Evolutionary conservation across 2,888 invertebrate genomes (phyloP).

Genomic region (Torymus tubicola): DNA sequence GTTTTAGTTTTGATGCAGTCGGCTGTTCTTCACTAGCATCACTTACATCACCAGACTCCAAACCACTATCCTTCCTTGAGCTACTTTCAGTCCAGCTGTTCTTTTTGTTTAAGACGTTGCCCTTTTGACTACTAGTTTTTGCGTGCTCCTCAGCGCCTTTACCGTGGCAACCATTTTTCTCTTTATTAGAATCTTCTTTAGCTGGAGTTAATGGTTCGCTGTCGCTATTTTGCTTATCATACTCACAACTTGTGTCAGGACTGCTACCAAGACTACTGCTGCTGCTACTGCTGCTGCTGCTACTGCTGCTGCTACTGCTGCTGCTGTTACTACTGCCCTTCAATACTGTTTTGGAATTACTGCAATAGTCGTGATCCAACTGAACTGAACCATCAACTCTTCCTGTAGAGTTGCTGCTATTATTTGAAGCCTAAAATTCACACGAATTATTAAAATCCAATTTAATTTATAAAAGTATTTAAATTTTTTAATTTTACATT

Average conservation of each 20-base stretch:
- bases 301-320: constrained; percentile 49
- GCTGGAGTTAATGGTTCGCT: constrained; percentile 60
- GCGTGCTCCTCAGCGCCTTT: constrained; percentile 39
- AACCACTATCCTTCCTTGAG: constrained; percentile 75
- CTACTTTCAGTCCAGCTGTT: constrained; percentile 63
- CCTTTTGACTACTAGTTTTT: constrained; percentile 19
- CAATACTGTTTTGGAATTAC: constrained; percentile 62
- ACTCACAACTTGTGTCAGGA: constrained; percentile 60
- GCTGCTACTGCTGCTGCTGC: constrained; percentile 57
- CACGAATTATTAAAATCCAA: neutral
- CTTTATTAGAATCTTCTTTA: constrained; percentile 45
- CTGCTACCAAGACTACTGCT: constrained; percentile 12
- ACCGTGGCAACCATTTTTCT: constrained; percentile 42
- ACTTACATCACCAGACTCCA: constrained; percentile 75
- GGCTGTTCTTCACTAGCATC: constrained; percentile 71
- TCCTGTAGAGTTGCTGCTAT: constrained; percentile 19
- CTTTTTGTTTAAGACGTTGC: neutral
- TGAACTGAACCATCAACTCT: constrained; percentile 72
- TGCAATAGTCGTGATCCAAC: constrained; percentile 81
- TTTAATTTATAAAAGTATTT: neutral
- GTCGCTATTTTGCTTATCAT: constrained; percentile 59
- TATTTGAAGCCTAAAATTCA: constrained; percentile 46
- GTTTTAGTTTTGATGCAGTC: constrained; percentile 9
- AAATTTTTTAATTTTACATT: no score
- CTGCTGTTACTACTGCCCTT: constrained; percentile 54